A percentile compares a stretch with the other conserved stretches of the same genome.
Conservation (phyloP, 2,113 vertebrate genomes). For the Clupea harengus region DNA sequence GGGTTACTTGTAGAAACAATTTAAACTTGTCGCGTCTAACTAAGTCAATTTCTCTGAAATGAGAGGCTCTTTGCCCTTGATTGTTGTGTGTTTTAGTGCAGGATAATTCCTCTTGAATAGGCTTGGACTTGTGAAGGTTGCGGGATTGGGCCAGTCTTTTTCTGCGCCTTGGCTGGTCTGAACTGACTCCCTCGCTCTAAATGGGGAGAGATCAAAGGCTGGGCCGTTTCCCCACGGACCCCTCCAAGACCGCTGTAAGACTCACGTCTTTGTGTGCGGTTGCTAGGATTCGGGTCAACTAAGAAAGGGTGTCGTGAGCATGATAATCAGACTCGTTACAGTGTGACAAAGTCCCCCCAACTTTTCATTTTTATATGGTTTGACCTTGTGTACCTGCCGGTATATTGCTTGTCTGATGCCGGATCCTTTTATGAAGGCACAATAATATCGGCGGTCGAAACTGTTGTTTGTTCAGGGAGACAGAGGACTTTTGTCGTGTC, state of each 20-base stretch:
- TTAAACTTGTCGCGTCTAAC: background rate
- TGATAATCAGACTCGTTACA: slow-evolving; percentile 80
- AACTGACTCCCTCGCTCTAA: slow-evolving; percentile 59
- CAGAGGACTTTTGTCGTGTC: background rate
- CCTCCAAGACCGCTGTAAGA: slow-evolving; percentile 63
- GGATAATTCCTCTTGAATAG: slow-evolving; percentile 42
- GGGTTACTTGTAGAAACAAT: slow-evolving; percentile 10
- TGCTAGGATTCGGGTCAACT: slow-evolving; percentile 74
- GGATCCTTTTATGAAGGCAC: slow-evolving; percentile 20
- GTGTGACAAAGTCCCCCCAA: slow-evolving; percentile 65
- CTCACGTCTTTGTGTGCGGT: slow-evolving; percentile 74
- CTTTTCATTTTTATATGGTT: slow-evolving; percentile 56
- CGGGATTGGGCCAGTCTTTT: slow-evolving; percentile 20
- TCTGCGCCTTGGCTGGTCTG: slow-evolving; percentile 41
- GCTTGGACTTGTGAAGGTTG: slow-evolving; percentile 47
- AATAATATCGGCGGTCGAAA: slow-evolving; percentile 7
- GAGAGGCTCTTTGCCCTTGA: slow-evolving; percentile 38
- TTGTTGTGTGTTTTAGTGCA: slow-evolving; percentile 48
- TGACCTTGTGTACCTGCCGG: slow-evolving; percentile 46
- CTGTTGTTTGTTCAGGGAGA: slow-evolving; percentile 26
- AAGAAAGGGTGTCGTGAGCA: slow-evolving; percentile 69
- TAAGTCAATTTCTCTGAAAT: slow-evolving; percentile 38
- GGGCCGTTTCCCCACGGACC: slow-evolving; percentile 63
- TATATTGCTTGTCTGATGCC: slow-evolving; percentile 44
- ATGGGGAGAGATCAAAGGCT: slow-evolving; percentile 83